These are phyloP conservation scores for Toxotes chatareus DNA, from an alignment of 2,113 vertebrate species.

Conservation along the genomic window DNA sequence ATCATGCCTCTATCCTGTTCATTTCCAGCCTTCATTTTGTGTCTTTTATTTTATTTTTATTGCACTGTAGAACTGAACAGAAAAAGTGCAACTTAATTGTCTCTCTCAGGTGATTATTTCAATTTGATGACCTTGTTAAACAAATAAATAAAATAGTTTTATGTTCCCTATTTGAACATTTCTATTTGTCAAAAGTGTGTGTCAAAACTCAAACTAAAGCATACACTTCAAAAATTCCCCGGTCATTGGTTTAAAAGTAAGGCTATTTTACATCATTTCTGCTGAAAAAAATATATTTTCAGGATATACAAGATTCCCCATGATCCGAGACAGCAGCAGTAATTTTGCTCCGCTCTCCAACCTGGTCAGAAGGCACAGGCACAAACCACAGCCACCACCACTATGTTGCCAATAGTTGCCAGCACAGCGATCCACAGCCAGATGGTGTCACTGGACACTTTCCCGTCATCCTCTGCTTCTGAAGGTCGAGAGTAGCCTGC, in stretches of 20 bases:
- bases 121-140: neutral
- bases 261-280: constrained; percentile 45
- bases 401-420: constrained; percentile 87
- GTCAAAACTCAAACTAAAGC: neutral
- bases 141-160: neutral
- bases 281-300: constrained; percentile 53
- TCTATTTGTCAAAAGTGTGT: neutral
- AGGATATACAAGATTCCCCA: constrained; percentile 32
- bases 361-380: constrained; percentile 85
- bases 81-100: neutral
- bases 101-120: neutral
- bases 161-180: neutral
- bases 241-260: constrained; percentile 39
- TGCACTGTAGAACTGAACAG: neutral
- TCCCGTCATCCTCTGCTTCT: constrained; percentile 83
- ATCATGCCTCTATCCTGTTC: neutral
- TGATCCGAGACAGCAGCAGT: neutral
- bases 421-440: constrained; percentile 89
- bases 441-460: constrained; percentile 84
- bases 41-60: neutral
- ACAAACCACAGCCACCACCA: constrained; percentile 87
- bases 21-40: neutral
- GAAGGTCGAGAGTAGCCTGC: constrained; percentile 72
- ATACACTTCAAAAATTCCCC: constrained; percentile 17
- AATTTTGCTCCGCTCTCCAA: constrained; percentile 5